Evolutionary conservation across 2,888 invertebrate genomes (phyloP).

Genomic region (Lagria hirta): DNA sequence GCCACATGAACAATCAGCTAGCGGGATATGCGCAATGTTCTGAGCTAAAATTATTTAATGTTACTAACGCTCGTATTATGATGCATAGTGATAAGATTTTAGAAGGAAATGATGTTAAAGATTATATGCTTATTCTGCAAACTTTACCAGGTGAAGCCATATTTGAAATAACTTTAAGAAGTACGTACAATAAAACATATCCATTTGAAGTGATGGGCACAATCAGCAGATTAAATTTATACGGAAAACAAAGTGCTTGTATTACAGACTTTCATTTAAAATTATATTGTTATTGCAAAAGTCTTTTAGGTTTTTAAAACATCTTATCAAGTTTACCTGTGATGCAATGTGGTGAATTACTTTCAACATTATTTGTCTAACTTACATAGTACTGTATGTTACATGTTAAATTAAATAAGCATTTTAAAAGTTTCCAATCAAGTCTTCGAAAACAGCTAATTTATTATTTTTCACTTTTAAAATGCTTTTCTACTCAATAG

Average conservation of each 20-base stretch:
- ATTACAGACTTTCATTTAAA: conserved; percentile 73
- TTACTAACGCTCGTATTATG: conserved; percentile 70
- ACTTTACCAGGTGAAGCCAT: conserved; percentile 69
- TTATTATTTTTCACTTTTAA: no score
- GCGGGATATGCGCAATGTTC: conserved; percentile 66
- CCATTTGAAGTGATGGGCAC: conserved; percentile 63
- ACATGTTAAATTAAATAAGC: conserved; percentile 3
- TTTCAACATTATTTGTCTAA: no score
- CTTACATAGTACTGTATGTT: no score
- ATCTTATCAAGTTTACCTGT: conserved; percentile 19
- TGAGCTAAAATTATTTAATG: conserved; percentile 60
- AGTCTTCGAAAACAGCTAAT: no score
- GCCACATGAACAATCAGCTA: conserved; percentile 66
- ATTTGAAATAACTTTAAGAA: conserved; percentile 78
- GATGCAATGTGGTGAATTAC: conserved; percentile 7
- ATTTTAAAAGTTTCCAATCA: no score
- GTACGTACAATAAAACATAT: conserved; percentile 43
- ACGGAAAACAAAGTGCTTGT: conserved; percentile 79
- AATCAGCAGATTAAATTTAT: conserved; percentile 75
- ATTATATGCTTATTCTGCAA: conserved; percentile 65
- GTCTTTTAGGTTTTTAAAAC: conserved; percentile 25
- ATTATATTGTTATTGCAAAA: conserved; percentile 73
- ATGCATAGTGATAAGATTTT: conserved; percentile 50
- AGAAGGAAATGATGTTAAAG: conserved; percentile 54
- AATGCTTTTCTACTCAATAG: no score